Conservation (phyloP, 2,888 invertebrate genomes). For the Aricia artaxerxes region DNA sequence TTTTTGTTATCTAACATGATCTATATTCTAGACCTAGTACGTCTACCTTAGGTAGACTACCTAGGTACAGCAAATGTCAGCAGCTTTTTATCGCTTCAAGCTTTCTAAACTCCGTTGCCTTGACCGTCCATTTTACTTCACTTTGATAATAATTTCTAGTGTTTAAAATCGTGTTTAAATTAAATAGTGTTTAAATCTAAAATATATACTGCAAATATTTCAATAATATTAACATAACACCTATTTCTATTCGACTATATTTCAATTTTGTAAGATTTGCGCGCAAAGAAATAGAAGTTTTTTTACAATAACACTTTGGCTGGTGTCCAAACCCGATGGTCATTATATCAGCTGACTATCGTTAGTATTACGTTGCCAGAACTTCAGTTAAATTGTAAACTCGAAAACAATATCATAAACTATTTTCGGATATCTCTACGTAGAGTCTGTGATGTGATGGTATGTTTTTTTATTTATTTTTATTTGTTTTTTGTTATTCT, state of each 20-base stretch:
- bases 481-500: neutral
- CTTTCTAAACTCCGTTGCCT: neutral
- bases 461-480: slow-evolving; percentile 25
- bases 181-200: too few species aligned
- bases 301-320: slow-evolving; percentile 17
- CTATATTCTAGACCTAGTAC: too few species aligned
- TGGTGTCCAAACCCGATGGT: neutral
- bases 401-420: neutral
- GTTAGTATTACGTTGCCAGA: neutral
- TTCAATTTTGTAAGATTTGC: neutral
- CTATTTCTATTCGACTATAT: neutral
- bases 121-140: neutral
- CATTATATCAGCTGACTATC: slow-evolving; percentile 31
- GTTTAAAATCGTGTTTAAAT: too few species aligned
- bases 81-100: neutral
- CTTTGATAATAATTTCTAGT: neutral
- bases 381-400: slow-evolving; percentile 19
- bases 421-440: neutral
- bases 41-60: too few species aligned
- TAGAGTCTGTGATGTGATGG: neutral
- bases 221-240: neutral
- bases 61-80: neutral
- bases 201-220: neutral
- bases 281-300: neutral
- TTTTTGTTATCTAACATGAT: too few species aligned